Conservation (phyloP, 2,113 vertebrate species). For the Xenus cinereus region DNA sequence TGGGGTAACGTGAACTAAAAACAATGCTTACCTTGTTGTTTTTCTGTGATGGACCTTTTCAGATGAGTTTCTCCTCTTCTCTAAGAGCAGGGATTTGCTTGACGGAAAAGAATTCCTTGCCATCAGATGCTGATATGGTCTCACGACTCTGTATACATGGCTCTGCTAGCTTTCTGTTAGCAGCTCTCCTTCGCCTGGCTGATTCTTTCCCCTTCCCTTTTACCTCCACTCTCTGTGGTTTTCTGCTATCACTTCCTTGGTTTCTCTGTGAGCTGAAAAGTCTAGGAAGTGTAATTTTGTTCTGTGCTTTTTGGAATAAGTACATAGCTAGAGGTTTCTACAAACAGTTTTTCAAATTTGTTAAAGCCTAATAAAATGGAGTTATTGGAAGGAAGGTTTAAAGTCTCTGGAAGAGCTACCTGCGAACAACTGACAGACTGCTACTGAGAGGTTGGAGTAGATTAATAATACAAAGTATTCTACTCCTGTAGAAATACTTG, state of each 20-base stretch:
- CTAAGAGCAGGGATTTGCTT: background rate
- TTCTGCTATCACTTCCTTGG: background rate
- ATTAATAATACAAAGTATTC: background rate
- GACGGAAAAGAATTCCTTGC: constrained; percentile 26
- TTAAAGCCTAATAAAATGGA: background rate
- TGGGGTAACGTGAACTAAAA: background rate
- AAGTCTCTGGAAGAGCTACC: background rate
- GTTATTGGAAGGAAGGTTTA: background rate
- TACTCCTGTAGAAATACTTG: background rate
- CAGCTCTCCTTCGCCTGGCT: background rate
- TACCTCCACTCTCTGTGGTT: background rate
- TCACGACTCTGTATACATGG: background rate
- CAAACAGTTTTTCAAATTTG: background rate
- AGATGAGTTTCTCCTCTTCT: background rate
- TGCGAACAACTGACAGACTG: background rate
- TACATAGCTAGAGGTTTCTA: background rate
- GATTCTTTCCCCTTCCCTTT: background rate
- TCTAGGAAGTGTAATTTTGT: background rate
- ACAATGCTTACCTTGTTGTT: background rate
- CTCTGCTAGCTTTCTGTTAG: background rate
- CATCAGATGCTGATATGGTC: background rate
- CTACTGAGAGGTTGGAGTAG: background rate
- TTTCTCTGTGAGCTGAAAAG: background rate
- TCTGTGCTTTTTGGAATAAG: background rate
- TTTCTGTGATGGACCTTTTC: background rate